phyloP scores from a whole-genome alignment of 2,888 invertebrate species.

The Vannuccia rotundouncinata region DNA sequence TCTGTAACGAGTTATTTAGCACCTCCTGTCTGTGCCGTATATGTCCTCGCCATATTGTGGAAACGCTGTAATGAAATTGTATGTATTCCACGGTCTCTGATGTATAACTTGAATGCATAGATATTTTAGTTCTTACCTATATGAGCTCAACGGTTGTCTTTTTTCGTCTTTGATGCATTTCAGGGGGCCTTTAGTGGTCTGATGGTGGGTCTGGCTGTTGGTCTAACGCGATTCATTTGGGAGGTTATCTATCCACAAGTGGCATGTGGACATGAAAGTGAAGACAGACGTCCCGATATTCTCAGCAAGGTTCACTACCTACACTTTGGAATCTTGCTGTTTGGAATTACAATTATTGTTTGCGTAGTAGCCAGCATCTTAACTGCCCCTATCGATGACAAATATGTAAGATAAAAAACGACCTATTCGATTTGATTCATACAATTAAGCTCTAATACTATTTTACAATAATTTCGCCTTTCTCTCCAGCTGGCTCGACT shows the following conservation, averaged over 20 bases:
- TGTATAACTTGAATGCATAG: background rate
- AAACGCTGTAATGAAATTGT: constrained; percentile 59
- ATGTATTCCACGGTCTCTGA: background rate
- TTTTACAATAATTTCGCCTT: background rate
- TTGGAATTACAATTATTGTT: constrained; percentile 54
- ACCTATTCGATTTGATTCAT: background rate
- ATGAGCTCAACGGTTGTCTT: no score
- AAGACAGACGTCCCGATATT: constrained; percentile 46
- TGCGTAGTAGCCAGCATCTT: constrained; percentile 57
- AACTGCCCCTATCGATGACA: constrained; percentile 58
- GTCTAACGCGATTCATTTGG: constrained; percentile 58
- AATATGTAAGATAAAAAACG: background rate
- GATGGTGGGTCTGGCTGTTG: constrained; percentile 59
- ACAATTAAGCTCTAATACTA: background rate
- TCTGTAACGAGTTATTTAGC: constrained; percentile 60
- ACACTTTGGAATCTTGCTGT: constrained; percentile 60
- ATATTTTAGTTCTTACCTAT: no score
- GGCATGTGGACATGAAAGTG: constrained; percentile 53
- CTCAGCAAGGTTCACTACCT: constrained; percentile 56
- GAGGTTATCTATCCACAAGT: constrained; percentile 59
- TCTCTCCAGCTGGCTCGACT: no score
- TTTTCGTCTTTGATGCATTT: no score
- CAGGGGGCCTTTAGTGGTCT: constrained; percentile 62
- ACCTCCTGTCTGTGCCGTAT: constrained; percentile 60
- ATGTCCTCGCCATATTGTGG: constrained; percentile 59